Base-by-base conservation (phyloP, 30 jellyfish, hydroid and myxozoan genomes). In the Turritopsis rubra region DNA sequence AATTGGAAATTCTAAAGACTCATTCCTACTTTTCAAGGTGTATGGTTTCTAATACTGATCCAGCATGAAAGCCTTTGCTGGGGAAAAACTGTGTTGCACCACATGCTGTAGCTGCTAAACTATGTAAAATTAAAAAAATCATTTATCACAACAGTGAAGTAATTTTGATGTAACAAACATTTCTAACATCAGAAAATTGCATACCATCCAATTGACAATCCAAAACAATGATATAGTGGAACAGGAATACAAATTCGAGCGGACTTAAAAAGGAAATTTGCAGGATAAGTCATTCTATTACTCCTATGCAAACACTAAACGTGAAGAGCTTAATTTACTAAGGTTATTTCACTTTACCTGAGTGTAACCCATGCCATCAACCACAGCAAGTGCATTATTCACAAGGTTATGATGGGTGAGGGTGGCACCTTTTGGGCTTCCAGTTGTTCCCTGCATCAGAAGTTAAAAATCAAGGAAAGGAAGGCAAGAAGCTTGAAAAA, bases 181-280 rank as follows among this genome's bases (percentile, higher is more conserved):
- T 21, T 23, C 24, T 74, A 5, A 74, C 13, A 8, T 29, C 41
- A 41, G 9, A 74, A 26, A 78, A 29, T 20, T 29, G 4, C 97
- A 29, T 82, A 93, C 99, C 99, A 79, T 21, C 99, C 99, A 18
- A 88, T 85, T 17, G 87, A 91, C 99, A 93, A 88, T 21, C 93
- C 99, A 81, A 93, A 88, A 72, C 99, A 93, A 80, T 93, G 99
- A 71, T 88, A 93, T 24, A 93, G 91, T 26, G 99, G 99, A 1
- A 88, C 96, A 0, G 99, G 99, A 21, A 93, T 83, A 53, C 99
- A 93, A 54, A 88, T 75, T 52, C 87, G 85, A 26, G 26, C 72
- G 1, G 73, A 27, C 88, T 82, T 27, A 82, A 54, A 54, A 81
- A 74, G 80, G 24, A 72, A 72, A n/a, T 19, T 72, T 18, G 28